Percentiles rank a stretch among this genome's conserved stretches.
These are phyloP conservation scores for Cottoperca gobio DNA, from an alignment of 2,797 vertebrate species.

Conservation along the genomic window DNA sequence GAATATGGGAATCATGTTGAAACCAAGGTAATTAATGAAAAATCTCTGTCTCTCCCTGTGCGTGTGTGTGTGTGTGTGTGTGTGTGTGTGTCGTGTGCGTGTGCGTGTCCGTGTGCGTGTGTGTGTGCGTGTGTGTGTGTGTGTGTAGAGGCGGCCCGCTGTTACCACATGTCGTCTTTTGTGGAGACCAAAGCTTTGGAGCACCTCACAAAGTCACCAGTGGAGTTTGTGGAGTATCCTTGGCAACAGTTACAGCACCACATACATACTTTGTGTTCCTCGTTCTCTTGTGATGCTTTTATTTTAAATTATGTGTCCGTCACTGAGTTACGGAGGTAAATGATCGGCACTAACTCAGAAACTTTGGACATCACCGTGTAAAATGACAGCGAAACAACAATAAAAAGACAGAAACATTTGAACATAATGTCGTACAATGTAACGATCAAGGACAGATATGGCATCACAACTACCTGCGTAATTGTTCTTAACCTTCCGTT, in stretches of 20 bases:
- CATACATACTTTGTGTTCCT: constrained; percentile 27
- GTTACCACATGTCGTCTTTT: constrained; percentile 99
- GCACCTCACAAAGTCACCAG: constrained; percentile 97
- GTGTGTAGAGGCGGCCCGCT: constrained; percentile 91
- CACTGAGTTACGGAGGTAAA: too few species aligned
- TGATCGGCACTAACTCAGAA: too few species aligned
- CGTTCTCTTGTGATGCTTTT: constrained; percentile 27
- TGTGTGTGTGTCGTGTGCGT: constrained; percentile 1
- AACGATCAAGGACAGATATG: too few species aligned
- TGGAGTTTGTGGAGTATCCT: constrained; percentile 99
- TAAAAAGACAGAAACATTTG: too few species aligned
- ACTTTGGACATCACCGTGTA: too few species aligned
- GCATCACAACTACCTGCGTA: neutral
- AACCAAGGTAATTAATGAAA: constrained; percentile 13
- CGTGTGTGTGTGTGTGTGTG: constrained; percentile 1
- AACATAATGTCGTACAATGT: too few species aligned
- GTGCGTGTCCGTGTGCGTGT: constrained; percentile 23
- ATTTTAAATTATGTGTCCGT: too few species aligned
- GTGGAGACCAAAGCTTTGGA: constrained; percentile 99
- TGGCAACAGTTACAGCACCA: constrained; percentile 69
- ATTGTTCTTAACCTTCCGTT: constrained; percentile 80
- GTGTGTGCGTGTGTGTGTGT: constrained; percentile 32
- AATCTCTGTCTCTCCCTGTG: neutral
- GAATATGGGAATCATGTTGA: neutral
- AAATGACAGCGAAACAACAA: too few species aligned